Evolutionary conservation across 2,797 vertebrate genomes (phyloP), one percentile per base, ranked within the genome.

Genomic region (Heliangelus exortis): DNA sequence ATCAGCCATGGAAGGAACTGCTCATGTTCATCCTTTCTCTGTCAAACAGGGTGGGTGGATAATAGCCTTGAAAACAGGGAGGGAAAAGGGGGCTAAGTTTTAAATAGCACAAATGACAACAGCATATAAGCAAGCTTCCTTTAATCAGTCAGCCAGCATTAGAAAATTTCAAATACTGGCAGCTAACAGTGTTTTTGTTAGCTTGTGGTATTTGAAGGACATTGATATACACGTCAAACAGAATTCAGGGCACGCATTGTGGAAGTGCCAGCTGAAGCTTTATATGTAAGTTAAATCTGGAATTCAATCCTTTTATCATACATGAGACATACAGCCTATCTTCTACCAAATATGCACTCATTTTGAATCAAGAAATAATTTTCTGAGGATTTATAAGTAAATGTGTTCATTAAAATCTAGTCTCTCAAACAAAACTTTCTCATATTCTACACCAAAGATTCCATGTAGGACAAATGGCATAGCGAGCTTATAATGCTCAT

Each of bases 151-250:
- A 87, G 54, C 29, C 65, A 68, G 76, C 59, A 72, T 72, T 15
- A 95, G 84, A 55, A 18, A 66, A 85, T 88, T 92, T 87, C 34
- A 95, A 93, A 95, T 92, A 41, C 33, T 85, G 72, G 68, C 89
- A 85, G 86, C 58, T 59, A 71, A 63, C 63, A 59, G 39, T 47
- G 28, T 76, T 93, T 94, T 92, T 65, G 81, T 90, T 95, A 89
- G 71, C 76, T 78, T 66, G 78, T 85, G 78, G 54, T 93, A 54
- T 90, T 93, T 94, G 94, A 94, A 95, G 87, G 84, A 93, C 84
- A 78, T 73, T 79, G 92, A 94, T 93, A 92, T 75, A 80, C 58
- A 94, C 62, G 89, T 92, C 90, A 93, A 94, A 93, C 47, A 94
- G 84, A 95, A 96, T 93, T 87, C 16, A 74, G 57, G 68, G 73